Conservation (phyloP, 2,797 vertebrate species). For the Sebastes cheni region DNA sequence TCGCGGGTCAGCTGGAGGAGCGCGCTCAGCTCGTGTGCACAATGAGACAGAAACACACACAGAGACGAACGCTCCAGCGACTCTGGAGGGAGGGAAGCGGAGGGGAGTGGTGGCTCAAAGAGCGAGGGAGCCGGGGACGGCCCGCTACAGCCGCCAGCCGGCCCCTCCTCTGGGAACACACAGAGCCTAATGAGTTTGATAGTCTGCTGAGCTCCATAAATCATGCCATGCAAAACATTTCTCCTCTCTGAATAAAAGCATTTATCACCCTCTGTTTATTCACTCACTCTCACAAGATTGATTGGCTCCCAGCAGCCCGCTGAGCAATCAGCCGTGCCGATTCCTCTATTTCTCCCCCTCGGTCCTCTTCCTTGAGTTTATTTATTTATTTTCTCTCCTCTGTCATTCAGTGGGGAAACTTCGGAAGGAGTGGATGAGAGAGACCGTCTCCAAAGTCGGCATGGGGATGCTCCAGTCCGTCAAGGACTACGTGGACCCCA, state of each 20-base stretch:
- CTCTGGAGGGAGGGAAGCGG: slow-evolving; percentile 40
- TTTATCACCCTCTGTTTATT: slow-evolving; percentile 99
- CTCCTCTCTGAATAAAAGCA: slow-evolving; percentile 99
- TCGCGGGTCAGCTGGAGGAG: slow-evolving; percentile 54
- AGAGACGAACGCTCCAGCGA: slow-evolving; percentile 27
- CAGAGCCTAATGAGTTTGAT: slow-evolving; percentile 99
- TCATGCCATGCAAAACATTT: slow-evolving; percentile 99
- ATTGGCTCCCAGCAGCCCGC: slow-evolving; percentile 92
- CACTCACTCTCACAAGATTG: slow-evolving; percentile 98
- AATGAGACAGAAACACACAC: slow-evolving; percentile 47
- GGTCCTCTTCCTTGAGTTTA: slow-evolving; percentile 58
- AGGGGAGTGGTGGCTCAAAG: slow-evolving; percentile 53
- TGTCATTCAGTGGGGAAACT: slow-evolving; percentile 95
- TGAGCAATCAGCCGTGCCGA: slow-evolving; percentile 91
- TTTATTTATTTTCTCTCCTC: slow-evolving; percentile 60
- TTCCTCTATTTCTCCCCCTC: slow-evolving; percentile 72
- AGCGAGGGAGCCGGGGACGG: slow-evolving; percentile 62
- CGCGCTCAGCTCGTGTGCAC: slow-evolving; percentile 37
- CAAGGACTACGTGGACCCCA: slow-evolving; percentile 96
- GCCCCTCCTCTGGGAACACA: slow-evolving; percentile 93
- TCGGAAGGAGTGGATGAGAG: slow-evolving; percentile 97
- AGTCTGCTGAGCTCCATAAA: slow-evolving; percentile 99
- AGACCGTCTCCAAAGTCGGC: slow-evolving; percentile 93
- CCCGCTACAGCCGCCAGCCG: slow-evolving; percentile 83
- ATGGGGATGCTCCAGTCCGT: slow-evolving; percentile 96